These are phyloP conservation scores for Istiophorus platypterus DNA, from an alignment of 2,113 vertebrate genomes.

Conservation along the genomic window DNA sequence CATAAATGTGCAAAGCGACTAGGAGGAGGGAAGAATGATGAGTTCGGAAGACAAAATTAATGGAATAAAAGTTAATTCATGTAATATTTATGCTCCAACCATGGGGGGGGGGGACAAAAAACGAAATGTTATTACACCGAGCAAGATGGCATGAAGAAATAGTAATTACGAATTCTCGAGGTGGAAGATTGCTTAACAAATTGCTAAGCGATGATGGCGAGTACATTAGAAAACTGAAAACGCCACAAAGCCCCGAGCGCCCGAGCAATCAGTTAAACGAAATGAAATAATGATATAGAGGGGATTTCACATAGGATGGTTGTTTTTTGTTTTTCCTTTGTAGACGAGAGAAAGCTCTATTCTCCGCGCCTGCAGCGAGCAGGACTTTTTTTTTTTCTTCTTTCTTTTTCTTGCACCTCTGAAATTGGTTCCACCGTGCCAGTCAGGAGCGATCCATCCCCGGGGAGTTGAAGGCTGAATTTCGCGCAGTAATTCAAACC, in stretches of 20 bases:
- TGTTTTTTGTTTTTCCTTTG: too few relatives aligned
- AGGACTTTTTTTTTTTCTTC: slow-evolving; percentile 4
- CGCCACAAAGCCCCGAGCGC: not conserved
- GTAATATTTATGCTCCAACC: too few relatives aligned
- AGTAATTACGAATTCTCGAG: not conserved
- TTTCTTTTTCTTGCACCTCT: slow-evolving; percentile 55
- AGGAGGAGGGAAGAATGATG: too few relatives aligned
- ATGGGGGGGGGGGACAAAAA: too few relatives aligned
- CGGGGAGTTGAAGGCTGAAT: slow-evolving; percentile 21
- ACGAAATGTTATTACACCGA: not conserved
- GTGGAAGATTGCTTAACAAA: not conserved
- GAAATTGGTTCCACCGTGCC: slow-evolving; percentile 59
- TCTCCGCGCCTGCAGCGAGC: slow-evolving; percentile 2
- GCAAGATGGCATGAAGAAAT: not conserved
- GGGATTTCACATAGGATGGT: slow-evolving; percentile 4
- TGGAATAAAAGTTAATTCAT: too few relatives aligned
- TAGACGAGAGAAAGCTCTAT: slow-evolving; percentile 23
- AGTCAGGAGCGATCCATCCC: slow-evolving; percentile 48
- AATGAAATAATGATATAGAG: not conserved
- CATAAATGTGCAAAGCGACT: too few relatives aligned
- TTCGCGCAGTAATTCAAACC: slow-evolving; percentile 54
- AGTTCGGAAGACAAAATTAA: too few relatives aligned
- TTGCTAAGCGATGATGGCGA: not conserved
- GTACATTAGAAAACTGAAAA: not conserved
- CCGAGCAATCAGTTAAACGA: not conserved